Evolutionary conservation across 2,113 vertebrate species (phyloP), one percentile per base, ranked within the genome.

Genomic region (Marmota flaviventris): DNA sequence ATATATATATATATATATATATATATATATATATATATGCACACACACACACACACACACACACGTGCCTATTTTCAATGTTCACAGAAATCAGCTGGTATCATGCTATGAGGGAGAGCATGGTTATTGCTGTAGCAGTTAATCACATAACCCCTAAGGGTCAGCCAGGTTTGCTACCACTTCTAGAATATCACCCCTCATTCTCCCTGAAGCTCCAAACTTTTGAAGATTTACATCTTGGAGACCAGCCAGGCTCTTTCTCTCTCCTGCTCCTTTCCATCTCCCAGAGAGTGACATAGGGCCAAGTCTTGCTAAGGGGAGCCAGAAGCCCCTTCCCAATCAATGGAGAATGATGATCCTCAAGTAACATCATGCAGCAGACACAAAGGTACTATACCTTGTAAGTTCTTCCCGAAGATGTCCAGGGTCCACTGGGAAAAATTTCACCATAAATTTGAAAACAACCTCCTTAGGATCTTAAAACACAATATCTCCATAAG

Each of bases 401-500:
- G 99, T 99, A 95, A 99, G 98, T 96, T 99, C 98, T 99, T 99
- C 99, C 98, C 99, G 99, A 53, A 99, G 99, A 87, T 99, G 99
- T n/a, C 99, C 98, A 14, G 99, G 99, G 97, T 99, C 99, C 95
- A 99, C 99, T 96, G 99, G 99, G 98, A 99, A 99, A 98, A 99
- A 99, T 98, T 99, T 99, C 91, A 99, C 99, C 98, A 99, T 99
- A 98, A 99, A 99, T 98, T 99, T 99, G 98, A 99, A 99, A 98
- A 99, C 98, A 98, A 99, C 98, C 93, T 99, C 99, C 98, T 98
- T 99, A 98, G 99, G 98, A 98, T 99, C 99, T 99, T 99, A 99
- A 99, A 99, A 99, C 98, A 99, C 96, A 99, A 99, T 96, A 98
- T 76, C 97, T 98, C 97, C 97, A 97, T 99, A 98, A 99, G 98